Conservation (phyloP, 2,113 vertebrate species). For the Arizona elegans region DNA sequence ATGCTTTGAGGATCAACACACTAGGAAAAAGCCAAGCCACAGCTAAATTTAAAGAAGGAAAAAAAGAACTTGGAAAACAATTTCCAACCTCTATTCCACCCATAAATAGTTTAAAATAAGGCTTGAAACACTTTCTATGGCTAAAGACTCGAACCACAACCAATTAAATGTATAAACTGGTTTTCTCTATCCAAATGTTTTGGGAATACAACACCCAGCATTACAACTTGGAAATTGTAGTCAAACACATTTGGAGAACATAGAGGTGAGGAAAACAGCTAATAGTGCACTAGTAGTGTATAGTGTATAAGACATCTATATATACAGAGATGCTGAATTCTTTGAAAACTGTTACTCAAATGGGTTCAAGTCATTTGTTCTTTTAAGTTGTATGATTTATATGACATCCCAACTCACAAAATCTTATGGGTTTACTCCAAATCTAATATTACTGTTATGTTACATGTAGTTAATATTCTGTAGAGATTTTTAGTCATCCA, state of each 20-base stretch:
- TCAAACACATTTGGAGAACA: neutral
- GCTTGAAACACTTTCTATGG: conserved; percentile 52
- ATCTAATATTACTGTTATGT: conserved; percentile 39
- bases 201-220: neutral
- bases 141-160: conserved; percentile 47
- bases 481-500: too few relatives aligned
- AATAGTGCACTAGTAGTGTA: neutral
- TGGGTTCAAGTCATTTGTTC: neutral
- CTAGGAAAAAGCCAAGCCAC: conserved; percentile 59
- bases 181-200: neutral
- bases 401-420: neutral
- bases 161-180: conserved; percentile 57
- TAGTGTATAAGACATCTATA: neutral
- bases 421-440: conserved; percentile 39
- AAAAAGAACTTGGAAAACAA: conserved; percentile 58
- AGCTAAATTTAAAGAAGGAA: conserved; percentile 57
- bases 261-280: neutral
- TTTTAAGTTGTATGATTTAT: neutral
- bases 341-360: conserved; percentile 34
- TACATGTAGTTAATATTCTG: conserved; percentile 30
- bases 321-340: conserved; percentile 12
- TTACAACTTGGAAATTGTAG: neutral
- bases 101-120: conserved; percentile 36
- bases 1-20: conserved; percentile 61
- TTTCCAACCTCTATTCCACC: conserved; percentile 51